Evolutionary conservation across 2,888 invertebrate species (phyloP).

Genomic region (Volucella zonaria): DNA sequence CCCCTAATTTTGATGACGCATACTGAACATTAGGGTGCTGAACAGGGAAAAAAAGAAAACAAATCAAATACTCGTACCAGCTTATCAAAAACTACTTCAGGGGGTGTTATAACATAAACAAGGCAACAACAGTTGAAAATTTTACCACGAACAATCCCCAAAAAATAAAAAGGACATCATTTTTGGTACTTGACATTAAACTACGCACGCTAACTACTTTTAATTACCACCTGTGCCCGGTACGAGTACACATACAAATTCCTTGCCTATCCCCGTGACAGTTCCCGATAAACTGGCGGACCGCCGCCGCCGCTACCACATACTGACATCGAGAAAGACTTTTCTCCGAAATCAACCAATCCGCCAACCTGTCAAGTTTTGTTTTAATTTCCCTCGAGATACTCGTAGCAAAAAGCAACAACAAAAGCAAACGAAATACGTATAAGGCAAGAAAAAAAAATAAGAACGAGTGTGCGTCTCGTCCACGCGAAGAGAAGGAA

Average conservation of each 20-base stretch:
- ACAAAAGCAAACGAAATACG: too few species aligned
- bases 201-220: conserved; percentile 16
- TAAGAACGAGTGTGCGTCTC: not conserved
- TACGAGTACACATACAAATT: not conserved
- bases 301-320: not conserved
- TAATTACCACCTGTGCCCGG: conserved; percentile 10
- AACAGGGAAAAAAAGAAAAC: not conserved
- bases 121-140: not conserved
- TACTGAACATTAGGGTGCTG: not conserved
- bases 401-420: conserved; percentile 21
- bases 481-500: not conserved
- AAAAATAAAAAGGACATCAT: not conserved
- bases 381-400: conserved; percentile 49
- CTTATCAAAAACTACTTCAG: not conserved
- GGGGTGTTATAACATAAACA: not conserved
- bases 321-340: not conserved
- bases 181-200: not conserved
- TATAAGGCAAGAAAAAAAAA: too few species aligned
- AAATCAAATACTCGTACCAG: not conserved
- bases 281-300: too few species aligned
- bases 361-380: not conserved
- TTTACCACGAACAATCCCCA: not conserved
- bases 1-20: too few species aligned
- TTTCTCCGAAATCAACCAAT: too few species aligned
- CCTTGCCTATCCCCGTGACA: too few species aligned